phyloP scores from a whole-genome alignment of 2,113 vertebrate species.

The Hippoglossus stenolepis region DNA sequence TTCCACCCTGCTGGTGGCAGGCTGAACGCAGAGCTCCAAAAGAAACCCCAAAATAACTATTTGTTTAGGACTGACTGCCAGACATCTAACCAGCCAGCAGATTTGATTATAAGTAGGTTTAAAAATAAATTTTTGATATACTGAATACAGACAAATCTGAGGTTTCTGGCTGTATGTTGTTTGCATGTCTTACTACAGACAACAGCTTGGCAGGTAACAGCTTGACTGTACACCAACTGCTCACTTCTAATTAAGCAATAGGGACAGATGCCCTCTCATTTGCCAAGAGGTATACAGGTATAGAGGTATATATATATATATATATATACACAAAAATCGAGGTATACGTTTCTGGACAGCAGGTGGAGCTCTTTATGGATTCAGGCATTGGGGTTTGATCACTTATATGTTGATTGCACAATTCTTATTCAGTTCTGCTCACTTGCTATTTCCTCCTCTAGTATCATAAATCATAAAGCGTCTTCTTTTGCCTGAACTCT shows the following conservation, averaged over 20 bases:
- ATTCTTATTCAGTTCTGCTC: background rate
- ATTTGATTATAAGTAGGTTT: background rate
- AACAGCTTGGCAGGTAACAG: no score
- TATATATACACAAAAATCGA: background rate
- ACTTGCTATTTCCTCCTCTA: background rate
- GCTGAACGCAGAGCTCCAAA: background rate
- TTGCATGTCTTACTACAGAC: no score
- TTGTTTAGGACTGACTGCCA: background rate
- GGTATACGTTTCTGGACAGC: constrained; percentile 15
- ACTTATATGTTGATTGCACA: background rate
- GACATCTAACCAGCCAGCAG: background rate
- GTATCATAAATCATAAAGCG: background rate
- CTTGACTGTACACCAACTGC: no score
- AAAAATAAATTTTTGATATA: no score
- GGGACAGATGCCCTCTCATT: no score
- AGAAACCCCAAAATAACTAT: background rate
- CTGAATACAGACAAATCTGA: no score
- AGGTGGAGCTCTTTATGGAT: constrained; percentile 38
- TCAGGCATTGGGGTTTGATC: background rate
- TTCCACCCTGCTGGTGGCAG: constrained; percentile 10
- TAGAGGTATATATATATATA: no score
- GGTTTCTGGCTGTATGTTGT: no score
- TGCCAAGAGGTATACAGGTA: no score
- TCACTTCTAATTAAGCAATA: no score
- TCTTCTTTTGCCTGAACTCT: background rate